Evolutionary conservation across 2,888 invertebrate genomes (phyloP), one percentile per base, ranked within the genome.

Genomic region (Oxycera nigricornis): DNA sequence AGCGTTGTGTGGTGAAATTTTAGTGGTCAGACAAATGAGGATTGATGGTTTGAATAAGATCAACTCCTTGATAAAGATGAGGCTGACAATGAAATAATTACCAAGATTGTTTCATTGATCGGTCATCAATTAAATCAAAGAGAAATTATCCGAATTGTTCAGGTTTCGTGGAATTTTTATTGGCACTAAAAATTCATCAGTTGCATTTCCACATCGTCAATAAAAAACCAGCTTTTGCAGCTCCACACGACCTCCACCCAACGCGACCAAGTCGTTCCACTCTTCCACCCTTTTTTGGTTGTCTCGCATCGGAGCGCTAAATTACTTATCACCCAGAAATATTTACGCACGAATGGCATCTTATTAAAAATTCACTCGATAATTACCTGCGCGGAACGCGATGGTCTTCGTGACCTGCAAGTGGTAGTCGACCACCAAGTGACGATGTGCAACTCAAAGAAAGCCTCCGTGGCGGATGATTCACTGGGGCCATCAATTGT

Each of bases 351-450:
- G 77, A 74, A 73, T 73, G 72, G 46, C 30, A 76, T 74, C 61
- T 28, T 74, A 65, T 76, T 73, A 77, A 77, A 75, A 77, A 76
- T 78, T 76, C 61, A 78, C 72, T 76, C 55, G 77, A 73, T 76
- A 77, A 78, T 76, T 76, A n/a, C n/a, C n/a, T n/a, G 67, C 28
- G 14, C 35, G 35, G n/a, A 28, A 55, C 14, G 26, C 39, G 59
- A 72, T 72, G 59, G 57, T 57, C 24, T 59, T 72, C 72, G 72
- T 72, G 72, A 72, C 72, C 59, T 35, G 31, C 17, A 55, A 55
- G 46, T 46, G 46, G 46, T 46, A 46, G 46, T n/a, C 46, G 46
- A n/a, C 22, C 55, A 55, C 20, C n/a, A 55, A 55, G 55, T 55
- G 39, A 39, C 55, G n/a, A 22, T 24, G 59, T 59, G 20, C 59